Evolutionary conservation across 2,888 invertebrate species (phyloP).

Genomic region (Lymantria monacha): DNA sequence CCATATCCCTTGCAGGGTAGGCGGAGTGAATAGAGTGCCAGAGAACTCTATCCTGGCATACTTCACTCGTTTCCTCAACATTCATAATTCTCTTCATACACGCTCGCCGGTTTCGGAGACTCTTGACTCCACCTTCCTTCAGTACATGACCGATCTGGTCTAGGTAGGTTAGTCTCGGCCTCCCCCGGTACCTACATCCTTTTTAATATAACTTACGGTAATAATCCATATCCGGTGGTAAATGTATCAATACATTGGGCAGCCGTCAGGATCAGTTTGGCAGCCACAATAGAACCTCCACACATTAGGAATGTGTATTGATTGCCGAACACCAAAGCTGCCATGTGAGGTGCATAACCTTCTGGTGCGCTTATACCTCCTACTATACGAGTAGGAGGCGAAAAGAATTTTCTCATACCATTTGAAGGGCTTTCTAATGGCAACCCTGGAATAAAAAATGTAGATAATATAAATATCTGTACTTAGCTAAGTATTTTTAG

Average conservation of each 20-base stretch:
- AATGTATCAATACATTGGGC: constrained; percentile 46
- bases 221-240: constrained; percentile 20
- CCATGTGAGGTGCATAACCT: constrained; percentile 39
- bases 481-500: too few species aligned
- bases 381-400: constrained; percentile 24
- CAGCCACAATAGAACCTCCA: constrained; percentile 20
- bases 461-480: too few species aligned
- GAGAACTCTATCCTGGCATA: too few species aligned
- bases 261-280: constrained; percentile 32
- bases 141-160: too few species aligned
- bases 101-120: too few species aligned
- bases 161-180: too few species aligned
- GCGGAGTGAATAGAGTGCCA: too few species aligned
- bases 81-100: too few species aligned
- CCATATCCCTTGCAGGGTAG: too few species aligned
- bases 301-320: constrained; percentile 20
- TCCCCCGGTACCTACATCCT: too few species aligned
- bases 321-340: constrained; percentile 34
- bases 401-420: constrained; percentile 12
- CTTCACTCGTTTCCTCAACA: too few species aligned
- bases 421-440: constrained; percentile 12
- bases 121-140: too few species aligned
- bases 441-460: constrained; percentile 7
- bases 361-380: constrained; percentile 40
- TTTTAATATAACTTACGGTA: constrained; percentile 17